Conservation (phyloP, 2,888 invertebrate genomes). For the Cosmia trapezina region DNA sequence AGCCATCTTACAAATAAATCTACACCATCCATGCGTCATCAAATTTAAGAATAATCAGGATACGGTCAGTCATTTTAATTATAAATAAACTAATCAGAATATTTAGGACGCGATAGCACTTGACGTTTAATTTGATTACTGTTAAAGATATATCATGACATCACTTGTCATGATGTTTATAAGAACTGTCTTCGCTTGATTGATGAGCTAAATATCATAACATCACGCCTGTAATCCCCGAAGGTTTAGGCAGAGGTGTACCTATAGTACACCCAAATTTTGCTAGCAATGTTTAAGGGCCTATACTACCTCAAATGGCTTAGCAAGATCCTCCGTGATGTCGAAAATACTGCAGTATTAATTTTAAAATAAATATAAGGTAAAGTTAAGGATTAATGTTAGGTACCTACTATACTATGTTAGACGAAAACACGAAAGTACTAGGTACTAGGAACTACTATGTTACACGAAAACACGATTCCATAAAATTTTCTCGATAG, state of each 20-base stretch:
- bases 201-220: slow-evolving; percentile 4
- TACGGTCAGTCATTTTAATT: slow-evolving; percentile 12
- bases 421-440: too few relatives aligned
- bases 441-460: too few relatives aligned
- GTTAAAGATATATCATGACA: slow-evolving; percentile 25
- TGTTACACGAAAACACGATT: too few relatives aligned
- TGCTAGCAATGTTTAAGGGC: neutral
- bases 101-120: slow-evolving; percentile 24
- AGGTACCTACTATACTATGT: too few relatives aligned
- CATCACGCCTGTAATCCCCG: neutral
- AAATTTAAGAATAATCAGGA: slow-evolving; percentile 8
- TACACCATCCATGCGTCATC: slow-evolving; percentile 7
- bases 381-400: too few relatives aligned
- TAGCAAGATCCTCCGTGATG: too few relatives aligned
- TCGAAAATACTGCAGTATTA: too few relatives aligned
- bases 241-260: neutral
- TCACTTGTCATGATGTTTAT: slow-evolving; percentile 30
- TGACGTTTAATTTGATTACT: slow-evolving; percentile 38
- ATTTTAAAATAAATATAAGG: too few relatives aligned
- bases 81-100: slow-evolving; percentile 49
- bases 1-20: neutral
- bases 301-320: too few relatives aligned
- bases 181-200: slow-evolving; percentile 16
- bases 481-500: too few relatives aligned
- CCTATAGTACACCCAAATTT: neutral